These are phyloP conservation scores for Eupithecia insigniata DNA, from an alignment of 2,888 invertebrate genomes.

Conservation along the genomic window DNA sequence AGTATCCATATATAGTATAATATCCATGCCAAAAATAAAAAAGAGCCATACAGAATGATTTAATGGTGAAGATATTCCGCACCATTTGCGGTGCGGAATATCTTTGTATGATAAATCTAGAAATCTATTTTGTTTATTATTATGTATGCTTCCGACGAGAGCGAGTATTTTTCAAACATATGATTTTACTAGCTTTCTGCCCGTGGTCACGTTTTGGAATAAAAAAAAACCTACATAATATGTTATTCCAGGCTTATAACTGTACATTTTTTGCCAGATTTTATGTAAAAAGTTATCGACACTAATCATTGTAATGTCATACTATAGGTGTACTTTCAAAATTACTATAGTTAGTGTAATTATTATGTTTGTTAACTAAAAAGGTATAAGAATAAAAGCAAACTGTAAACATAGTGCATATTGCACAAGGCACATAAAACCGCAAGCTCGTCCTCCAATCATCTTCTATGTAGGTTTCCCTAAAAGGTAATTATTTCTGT, in stretches of 20 bases:
- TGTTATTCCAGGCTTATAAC: background rate
- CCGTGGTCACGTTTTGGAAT: background rate
- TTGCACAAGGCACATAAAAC: background rate
- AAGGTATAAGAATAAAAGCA: background rate
- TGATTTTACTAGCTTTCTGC: background rate
- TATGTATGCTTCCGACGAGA: background rate
- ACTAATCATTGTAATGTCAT: too few relatives aligned
- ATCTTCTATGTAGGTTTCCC: background rate
- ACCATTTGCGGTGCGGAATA: conserved; percentile 31
- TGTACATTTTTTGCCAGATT: background rate
- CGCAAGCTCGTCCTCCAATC: background rate
- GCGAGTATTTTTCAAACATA: background rate
- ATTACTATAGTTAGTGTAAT: background rate
- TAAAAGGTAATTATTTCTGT: background rate
- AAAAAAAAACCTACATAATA: background rate
- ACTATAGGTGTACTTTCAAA: background rate
- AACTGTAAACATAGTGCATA: background rate
- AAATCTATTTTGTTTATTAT: background rate
- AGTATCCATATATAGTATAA: too few relatives aligned
- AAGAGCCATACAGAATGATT: background rate
- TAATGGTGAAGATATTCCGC: conserved; percentile 21
- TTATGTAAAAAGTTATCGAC: too few relatives aligned
- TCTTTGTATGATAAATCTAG: conserved; percentile 29
- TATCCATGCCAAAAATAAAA: background rate
- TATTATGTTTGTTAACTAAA: background rate